Evolutionary conservation across 2,888 invertebrate genomes (phyloP), one percentile per base, ranked within the genome.

Genomic region (Colostygia pectinataria): DNA sequence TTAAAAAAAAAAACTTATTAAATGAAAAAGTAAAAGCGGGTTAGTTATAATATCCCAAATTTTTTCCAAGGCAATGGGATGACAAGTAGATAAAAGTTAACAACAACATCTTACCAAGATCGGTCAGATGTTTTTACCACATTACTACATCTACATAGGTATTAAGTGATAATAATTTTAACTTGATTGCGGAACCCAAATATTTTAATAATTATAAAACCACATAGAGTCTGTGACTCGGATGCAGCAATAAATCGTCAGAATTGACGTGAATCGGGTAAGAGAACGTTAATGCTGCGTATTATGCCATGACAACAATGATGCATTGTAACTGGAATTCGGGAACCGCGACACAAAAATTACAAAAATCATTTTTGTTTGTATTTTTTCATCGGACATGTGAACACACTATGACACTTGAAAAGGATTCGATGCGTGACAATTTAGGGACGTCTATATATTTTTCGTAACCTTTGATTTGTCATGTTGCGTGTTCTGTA

Each of bases 261-360:
- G 86, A 84, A 86, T 78, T 83, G 89, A 86, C 86, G 74, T 82
- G 83, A 78, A 85, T 79, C 80, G 80, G 77, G 84, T 82, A 83
- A 82, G 80, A 83, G 85, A 50, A 87, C 82, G 85, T 83, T 89
- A 88, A 89, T 89, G 76, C 86, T 73, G 78, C 72, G 79, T 79
- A 88, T 87, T 88, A 88, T 89, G 79, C 77, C 79, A 61, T 59
- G 68, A 74, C 78, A 80, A 86, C 88, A 87, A 88, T 88, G 84
- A 83, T 66, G 79, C 71, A 88, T 90, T 90, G 88, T 89, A 74
- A 73, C 59, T 74, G 68, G 78, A 74, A 77, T 80, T 80, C 65
- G 72, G 78, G 74, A 68, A 71, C 75, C 71, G 62, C 68, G 68
- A 71, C 67, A 77, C 78, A 66, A 77, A 78, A 79, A 75, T 76